A percentile compares a stretch with the other conserved stretches of the same genome.
These are phyloP conservation scores for Eupithecia abbreviata DNA, from an alignment of 2,888 invertebrate genomes.

Conservation along the genomic window DNA sequence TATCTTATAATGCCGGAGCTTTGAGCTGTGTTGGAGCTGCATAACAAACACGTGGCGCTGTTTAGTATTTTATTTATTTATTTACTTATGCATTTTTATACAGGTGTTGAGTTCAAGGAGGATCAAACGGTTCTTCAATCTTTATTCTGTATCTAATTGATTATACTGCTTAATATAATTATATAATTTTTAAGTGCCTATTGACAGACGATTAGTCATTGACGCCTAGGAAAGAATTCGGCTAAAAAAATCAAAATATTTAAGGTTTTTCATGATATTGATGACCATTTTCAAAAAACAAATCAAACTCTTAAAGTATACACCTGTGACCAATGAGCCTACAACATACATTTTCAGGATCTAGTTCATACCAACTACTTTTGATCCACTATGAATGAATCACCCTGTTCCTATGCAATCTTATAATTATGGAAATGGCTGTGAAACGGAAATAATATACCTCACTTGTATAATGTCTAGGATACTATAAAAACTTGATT, in stretches of 20 bases:
- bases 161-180: too few species aligned
- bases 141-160: background rate
- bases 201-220: background rate
- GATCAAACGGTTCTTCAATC: background rate
- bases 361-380: background rate
- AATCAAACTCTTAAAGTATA: background rate
- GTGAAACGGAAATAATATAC: slow-evolving; percentile 17
- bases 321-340: too few species aligned
- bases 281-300: background rate
- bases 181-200: background rate
- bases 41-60: slow-evolving; percentile 64
- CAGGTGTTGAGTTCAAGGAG: background rate
- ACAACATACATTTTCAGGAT: background rate
- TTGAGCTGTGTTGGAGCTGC: slow-evolving; percentile 55
- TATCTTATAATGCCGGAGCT: slow-evolving; percentile 46
- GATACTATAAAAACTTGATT: background rate
- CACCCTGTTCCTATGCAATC: background rate
- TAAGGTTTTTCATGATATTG: background rate
- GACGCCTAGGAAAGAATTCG: background rate
- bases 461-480: background rate
- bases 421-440: slow-evolving; percentile 15
- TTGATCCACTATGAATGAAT: background rate
- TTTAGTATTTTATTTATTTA: slow-evolving; percentile 46
- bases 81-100: slow-evolving; percentile 36
- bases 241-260: background rate